Evolutionary conservation across 2,797 vertebrate genomes (phyloP).

Genomic region (Fratercula arctica): DNA sequence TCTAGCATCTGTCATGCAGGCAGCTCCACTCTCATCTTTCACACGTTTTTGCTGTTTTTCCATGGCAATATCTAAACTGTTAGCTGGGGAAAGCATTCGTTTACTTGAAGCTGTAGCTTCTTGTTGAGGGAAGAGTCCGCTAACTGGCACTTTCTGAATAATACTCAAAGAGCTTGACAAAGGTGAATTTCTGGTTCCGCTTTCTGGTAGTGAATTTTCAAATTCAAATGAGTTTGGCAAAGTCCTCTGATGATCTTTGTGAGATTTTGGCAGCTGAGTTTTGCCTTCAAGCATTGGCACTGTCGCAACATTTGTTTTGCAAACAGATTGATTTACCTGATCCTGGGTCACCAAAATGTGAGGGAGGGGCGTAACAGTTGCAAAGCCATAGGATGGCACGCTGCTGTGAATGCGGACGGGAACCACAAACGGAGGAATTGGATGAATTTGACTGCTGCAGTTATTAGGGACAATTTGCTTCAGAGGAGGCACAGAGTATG

Average conservation of each 20-base stretch:
- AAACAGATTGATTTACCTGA: conserved; percentile 79
- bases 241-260: conserved; percentile 74
- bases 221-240: conserved; percentile 70
- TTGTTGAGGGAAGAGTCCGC: conserved; percentile 90
- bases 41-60: conserved; percentile 98
- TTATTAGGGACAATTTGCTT: conserved; percentile 72
- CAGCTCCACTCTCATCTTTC: conserved; percentile 95
- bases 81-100: conserved; percentile 97
- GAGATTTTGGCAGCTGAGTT: conserved; percentile 71
- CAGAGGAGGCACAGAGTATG: conserved; percentile 74
- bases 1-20: conserved; percentile 83
- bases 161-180: conserved; percentile 77
- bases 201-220: conserved; percentile 71
- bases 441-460: conserved; percentile 51
- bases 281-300: conserved; percentile 77
- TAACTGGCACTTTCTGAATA: conserved; percentile 85
- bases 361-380: conserved; percentile 82
- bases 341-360: conserved; percentile 96
- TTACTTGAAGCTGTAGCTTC: conserved; percentile 96
- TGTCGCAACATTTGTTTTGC: conserved; percentile 71
- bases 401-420: conserved; percentile 79
- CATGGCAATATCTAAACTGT: conserved; percentile 99
- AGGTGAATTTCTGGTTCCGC: conserved; percentile 71
- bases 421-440: conserved; percentile 79
- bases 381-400: conserved; percentile 77